Evolutionary conservation across 2,113 vertebrate species (phyloP), one percentile per base, ranked within the genome.

Genomic region (Solea solea): DNA sequence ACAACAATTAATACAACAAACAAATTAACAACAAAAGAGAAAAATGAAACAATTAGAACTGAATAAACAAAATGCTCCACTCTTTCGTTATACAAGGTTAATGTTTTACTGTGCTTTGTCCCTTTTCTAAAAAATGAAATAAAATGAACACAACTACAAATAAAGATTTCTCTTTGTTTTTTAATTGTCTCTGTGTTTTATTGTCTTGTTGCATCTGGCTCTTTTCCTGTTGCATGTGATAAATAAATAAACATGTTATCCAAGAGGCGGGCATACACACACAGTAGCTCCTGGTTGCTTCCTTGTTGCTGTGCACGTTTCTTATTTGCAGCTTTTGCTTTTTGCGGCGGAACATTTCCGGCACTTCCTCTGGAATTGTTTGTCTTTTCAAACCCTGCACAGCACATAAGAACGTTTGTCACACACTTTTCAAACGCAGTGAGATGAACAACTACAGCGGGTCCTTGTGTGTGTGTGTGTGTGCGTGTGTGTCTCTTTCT

Each of bases 221-320:
- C 34, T 34, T 1, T 34, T 34, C 52, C 52, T 54, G 52, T 28
- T 54, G 52, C 52, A 8, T 54, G 7, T 28, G 25, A 5, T 1
- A 2, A 3, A 8, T 16, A 16, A 5, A 34, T 34, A 34, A 34
- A 34, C 5, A 5, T 34, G 28, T 34, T 34, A 34, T 34, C 28
- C 28, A 34, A 34, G 5, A 34, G 28, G 28, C 28, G 5, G 28
- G 5, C 62, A 52, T 60, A n/a, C n/a, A n/a, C n/a, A 21, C 21
- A 14, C 14, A 27, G 27, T 25, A 7, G 50, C 34, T 39, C 60
- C 40, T 56, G 74, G 69, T 66, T 50, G 59, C 53, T 72, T 42
- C 74, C 72, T 52, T 79, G 87, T 85, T 88, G 76, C 85, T 79
- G 63, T 64, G 84, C 54, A 28, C 69, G 39, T 41, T 79, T 81